Base-by-base conservation (phyloP, 2,113 vertebrate genomes). In the Pycnonotus jocosus region DNA sequence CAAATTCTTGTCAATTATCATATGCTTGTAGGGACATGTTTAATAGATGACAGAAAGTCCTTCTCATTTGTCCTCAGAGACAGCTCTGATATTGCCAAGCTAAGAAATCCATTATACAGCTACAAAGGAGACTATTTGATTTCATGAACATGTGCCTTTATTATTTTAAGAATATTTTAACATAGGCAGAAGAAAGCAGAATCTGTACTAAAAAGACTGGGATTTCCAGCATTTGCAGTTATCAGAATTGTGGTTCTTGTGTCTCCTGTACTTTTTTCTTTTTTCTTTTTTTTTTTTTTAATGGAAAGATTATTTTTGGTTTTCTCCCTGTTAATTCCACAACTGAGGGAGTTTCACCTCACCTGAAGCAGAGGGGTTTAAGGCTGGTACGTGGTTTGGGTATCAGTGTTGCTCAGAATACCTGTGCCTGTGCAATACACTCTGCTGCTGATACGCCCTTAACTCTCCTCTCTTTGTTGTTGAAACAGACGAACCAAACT, bases 401-500 rank as follows among this genome's bases (percentile, higher is more conserved):
- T 47, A 18, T 53, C 38, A 45, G 9, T 45, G 40, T 50, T 94
- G 44, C 77, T 88, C 10, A 30, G 45, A 66, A 72, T 45, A 18
- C 6, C 0, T 6, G 6, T 77, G 62, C 31, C 48, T 74, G 0
- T 73, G 64, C 48, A 58, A 35, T 60, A 33, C 51, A 4, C 0
- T 10, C 30, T 37, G 45, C 44, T 56, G 53, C 54, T 33, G 68
- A 50, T 45, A 17, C 0, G 0, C 9, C 30, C 81, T 93, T 95
- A 93, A 98, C 88, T 48, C 40, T 80, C 81, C 81, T 97, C 89
- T 96, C 69, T 92, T 93, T 90, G 93, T 95, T 94, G 86, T 90
- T 97, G 89, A 94, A 72, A 95, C 98, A 99, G 99, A 99, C 98
- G 99, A 98, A 97, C 97, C 98, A 98, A 87, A 96, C 98, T 92